A percentile compares a stretch with the other conserved stretches of the same genome.
Conservation (phyloP, 1,140 invertebrate genomes). For the Archivesica marissinica region DNA sequence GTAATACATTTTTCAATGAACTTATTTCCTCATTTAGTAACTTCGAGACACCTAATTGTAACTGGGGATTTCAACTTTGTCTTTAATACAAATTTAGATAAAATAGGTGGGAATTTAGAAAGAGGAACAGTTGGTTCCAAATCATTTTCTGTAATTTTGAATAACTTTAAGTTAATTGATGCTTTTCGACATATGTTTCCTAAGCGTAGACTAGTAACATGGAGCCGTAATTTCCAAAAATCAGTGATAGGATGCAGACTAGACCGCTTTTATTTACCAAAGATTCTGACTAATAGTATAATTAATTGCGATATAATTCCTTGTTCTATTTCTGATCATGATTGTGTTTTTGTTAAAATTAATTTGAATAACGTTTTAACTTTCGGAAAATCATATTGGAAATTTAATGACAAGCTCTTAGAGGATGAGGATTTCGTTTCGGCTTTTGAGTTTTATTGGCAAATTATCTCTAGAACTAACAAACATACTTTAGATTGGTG, state of each 20-base stretch:
- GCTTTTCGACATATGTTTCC: constrained; percentile 59
- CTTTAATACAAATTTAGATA: constrained; percentile 59
- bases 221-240: neutral
- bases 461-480: too few species aligned
- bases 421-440: too few species aligned
- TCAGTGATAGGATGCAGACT: constrained; percentile 55
- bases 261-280: constrained; percentile 66
- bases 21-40: constrained; percentile 47
- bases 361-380: constrained; percentile 6
- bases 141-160: constrained; percentile 33
- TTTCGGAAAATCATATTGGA: constrained; percentile 54
- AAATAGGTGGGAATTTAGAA: constrained; percentile 63
- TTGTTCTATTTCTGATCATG: constrained; percentile 66
- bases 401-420: constrained; percentile 49
- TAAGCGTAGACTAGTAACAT: constrained; percentile 48
- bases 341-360: constrained; percentile 56
- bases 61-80: constrained; percentile 49
- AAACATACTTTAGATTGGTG: too few species aligned
- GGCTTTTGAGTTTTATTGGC: too few species aligned
- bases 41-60: constrained; percentile 49
- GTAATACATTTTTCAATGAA: constrained; percentile 57
- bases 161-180: constrained; percentile 64
- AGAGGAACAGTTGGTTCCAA: constrained; percentile 40
- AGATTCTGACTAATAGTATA: constrained; percentile 28
- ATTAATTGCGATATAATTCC: constrained; percentile 25